These are phyloP conservation scores for Thecophora atra DNA, from an alignment of 2,888 invertebrate species.

Conservation along the genomic window DNA sequence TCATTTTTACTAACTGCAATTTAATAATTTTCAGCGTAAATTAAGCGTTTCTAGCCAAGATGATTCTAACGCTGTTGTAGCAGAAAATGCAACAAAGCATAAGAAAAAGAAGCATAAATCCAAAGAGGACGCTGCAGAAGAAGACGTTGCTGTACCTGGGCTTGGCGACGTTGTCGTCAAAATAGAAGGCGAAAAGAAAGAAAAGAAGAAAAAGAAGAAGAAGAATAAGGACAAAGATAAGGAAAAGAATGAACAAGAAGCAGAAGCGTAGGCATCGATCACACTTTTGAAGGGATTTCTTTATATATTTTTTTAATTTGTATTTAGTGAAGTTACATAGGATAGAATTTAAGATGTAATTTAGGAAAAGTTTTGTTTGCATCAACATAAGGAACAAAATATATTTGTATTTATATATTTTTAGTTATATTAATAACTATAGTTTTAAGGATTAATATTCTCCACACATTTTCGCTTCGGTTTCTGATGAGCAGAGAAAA, in stretches of 20 bases:
- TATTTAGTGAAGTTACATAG: too few relatives aligned
- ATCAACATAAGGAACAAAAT: too few relatives aligned
- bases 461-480: too few relatives aligned
- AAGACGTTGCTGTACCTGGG: constrained; percentile 55
- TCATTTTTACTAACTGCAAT: background rate
- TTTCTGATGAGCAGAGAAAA: too few relatives aligned
- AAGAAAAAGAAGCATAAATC: constrained; percentile 75
- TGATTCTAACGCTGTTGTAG: background rate
- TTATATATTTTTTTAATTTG: too few relatives aligned
- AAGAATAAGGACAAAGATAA: constrained; percentile 76
- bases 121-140: constrained; percentile 63
- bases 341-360: too few relatives aligned
- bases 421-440: too few relatives aligned
- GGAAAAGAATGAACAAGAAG: too few relatives aligned
- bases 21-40: constrained; percentile 4
- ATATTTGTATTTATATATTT: too few relatives aligned
- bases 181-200: constrained; percentile 59
- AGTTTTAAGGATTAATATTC: too few relatives aligned
- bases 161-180: constrained; percentile 58
- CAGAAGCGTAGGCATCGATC: constrained; percentile 52
- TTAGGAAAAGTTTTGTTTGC: too few relatives aligned
- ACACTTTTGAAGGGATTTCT: too few relatives aligned
- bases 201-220: constrained; percentile 83
- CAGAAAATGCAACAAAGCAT: constrained; percentile 67
- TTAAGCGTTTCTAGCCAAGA: constrained; percentile 12